Evolutionary conservation across 2,888 invertebrate genomes (phyloP), one percentile per base, ranked within the genome.

Genomic region (Lumbricus terrestris): DNA sequence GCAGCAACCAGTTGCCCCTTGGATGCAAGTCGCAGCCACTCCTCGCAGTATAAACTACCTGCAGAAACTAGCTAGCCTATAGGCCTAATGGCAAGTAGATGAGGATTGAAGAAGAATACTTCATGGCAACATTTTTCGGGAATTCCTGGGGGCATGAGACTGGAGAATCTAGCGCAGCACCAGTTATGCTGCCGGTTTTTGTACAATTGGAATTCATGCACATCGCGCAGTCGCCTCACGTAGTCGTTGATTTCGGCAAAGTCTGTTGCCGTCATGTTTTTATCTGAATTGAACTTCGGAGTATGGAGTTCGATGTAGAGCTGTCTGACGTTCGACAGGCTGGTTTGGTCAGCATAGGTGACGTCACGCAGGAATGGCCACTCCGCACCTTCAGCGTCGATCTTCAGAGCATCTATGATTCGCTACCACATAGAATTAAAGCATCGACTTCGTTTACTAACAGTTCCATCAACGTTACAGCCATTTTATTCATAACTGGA

Each of bases 41-140:
- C 1, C 23, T 23, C 23, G 3, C 47, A 23, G 20, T 23, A 23
- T 23, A 23, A 23, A 1, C 47, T 47, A 23, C 47, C 47, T 23
- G 23, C 47, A 47, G 18, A 47, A 18, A 15, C 15, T 4, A n/a
- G 29, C 35, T 83, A 83, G n/a, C n/a, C n/a, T n/a, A n/a, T n/a
- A n/a, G 1, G 15, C 34, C 33, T n/a, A n/a, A n/a, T n/a, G n/a
- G 83, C 16, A 33, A 33, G 35, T 29, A 83, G 34, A 83, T 83
- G 34, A 83, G 83, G 29, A 15, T 83, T 83, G 34, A 83, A 83
- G 35, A 34, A 83, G 83, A 83, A 83, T 35, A 83, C 83, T 83
- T 83, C 83, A 20, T 83, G 83, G 83, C 83, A 83, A 35, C 83
- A 83, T 83, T 83, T 83, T n/a, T 83, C 83, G 83, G 83, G 83